These are phyloP conservation scores for Camponotus pennsylvanicus DNA, from an alignment of 1,140 invertebrate genomes.

Conservation along the genomic window DNA sequence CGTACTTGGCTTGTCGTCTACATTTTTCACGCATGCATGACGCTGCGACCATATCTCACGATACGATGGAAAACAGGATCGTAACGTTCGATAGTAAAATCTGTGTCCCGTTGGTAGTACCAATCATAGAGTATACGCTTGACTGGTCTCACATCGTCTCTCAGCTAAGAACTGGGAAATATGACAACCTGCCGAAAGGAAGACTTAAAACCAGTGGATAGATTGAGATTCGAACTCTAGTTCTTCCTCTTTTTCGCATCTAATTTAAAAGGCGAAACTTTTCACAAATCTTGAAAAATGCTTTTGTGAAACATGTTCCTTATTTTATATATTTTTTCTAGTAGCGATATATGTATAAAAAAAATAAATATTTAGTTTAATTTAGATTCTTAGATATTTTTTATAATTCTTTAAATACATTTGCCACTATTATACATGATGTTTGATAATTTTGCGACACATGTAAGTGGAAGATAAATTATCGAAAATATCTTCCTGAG, in stretches of 20 bases:
- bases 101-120: constrained; percentile 46
- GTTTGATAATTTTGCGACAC: not conserved
- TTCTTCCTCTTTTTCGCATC: not conserved
- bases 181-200: not conserved
- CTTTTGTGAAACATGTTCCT: not conserved
- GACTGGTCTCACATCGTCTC: constrained; percentile 44
- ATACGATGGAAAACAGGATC: constrained; percentile 71
- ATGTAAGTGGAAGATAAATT: not conserved
- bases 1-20: constrained; percentile 65
- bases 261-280: constrained; percentile 35
- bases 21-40: constrained; percentile 59
- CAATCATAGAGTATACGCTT: constrained; percentile 55
- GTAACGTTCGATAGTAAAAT: constrained; percentile 63
- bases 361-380: not conserved
- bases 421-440: not conserved
- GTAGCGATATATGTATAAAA: not conserved
- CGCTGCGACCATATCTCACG: constrained; percentile 47
- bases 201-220: not conserved
- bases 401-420: not conserved
- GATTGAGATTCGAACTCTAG: constrained; percentile 10
- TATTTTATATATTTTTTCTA: not conserved
- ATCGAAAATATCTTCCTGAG: not conserved
- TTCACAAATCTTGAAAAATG: not conserved
- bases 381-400: not conserved
- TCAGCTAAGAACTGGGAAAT: constrained; percentile 24